Percentiles rank a stretch among this genome's conserved stretches.
phyloP scores from a whole-genome alignment of 2,113 vertebrate genomes.

The Dinomys branickii region DNA sequence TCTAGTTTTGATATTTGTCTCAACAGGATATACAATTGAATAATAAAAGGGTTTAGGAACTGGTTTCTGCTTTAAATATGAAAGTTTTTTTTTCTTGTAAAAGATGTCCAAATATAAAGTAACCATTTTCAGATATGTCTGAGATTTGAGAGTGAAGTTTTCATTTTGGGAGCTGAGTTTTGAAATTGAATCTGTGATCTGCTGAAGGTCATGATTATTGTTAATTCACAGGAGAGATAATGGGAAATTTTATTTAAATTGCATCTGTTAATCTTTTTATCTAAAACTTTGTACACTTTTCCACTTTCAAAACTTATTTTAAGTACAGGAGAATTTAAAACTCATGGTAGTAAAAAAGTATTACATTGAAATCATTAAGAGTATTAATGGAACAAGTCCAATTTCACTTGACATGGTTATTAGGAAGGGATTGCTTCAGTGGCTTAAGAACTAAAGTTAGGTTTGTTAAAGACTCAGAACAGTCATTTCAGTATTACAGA shows the following conservation, averaged over 20 bases:
- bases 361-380: slow-evolving; percentile 27
- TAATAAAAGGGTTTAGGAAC: slow-evolving; percentile 82
- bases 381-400: slow-evolving; percentile 62
- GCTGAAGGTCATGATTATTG: slow-evolving; percentile 49
- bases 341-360: slow-evolving; percentile 25
- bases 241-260: slow-evolving; percentile 68
- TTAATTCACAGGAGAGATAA: slow-evolving; percentile 45
- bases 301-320: slow-evolving; percentile 73
- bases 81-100: slow-evolving; percentile 78
- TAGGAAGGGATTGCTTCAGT: slow-evolving; percentile 51
- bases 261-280: slow-evolving; percentile 78
- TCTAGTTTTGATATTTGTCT: slow-evolving; percentile 79
- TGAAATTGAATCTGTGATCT: slow-evolving; percentile 41
- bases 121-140: slow-evolving; percentile 78
- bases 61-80: slow-evolving; percentile 89
- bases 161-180: slow-evolving; percentile 43
- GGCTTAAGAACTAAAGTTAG: slow-evolving; percentile 53
- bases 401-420: slow-evolving; percentile 38
- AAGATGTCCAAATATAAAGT: slow-evolving; percentile 82
- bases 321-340: slow-evolving; percentile 65
- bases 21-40: slow-evolving; percentile 73
- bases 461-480: slow-evolving; percentile 64
- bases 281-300: slow-evolving; percentile 75
- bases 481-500: slow-evolving; percentile 75
- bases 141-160: slow-evolving; percentile 72